Percentiles rank a stretch among this genome's conserved stretches.
These are phyloP conservation scores for Corythoichthys intestinalis DNA, from an alignment of 2,113 vertebrate genomes.

Conservation along the genomic window DNA sequence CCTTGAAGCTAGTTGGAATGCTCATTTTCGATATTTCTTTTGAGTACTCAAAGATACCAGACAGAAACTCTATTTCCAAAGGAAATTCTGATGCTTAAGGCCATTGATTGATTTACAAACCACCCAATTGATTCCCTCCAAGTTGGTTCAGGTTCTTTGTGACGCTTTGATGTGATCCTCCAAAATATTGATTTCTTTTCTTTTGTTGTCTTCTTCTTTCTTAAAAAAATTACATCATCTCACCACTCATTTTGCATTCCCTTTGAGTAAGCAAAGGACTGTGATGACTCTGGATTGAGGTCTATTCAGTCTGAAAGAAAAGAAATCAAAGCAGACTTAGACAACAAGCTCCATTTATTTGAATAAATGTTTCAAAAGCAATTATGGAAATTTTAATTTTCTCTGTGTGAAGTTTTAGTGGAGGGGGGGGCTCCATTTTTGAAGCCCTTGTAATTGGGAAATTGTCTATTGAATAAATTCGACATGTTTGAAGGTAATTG, in stretches of 20 bases:
- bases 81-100: slow-evolving; percentile 27
- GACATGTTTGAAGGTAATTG: no score
- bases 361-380: neutral
- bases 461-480: no score
- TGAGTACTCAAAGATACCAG: slow-evolving; percentile 36
- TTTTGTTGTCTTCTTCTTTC: neutral
- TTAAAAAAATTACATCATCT: slow-evolving; percentile 1
- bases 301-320: slow-evolving; percentile 47
- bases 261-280: neutral
- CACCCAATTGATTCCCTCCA: slow-evolving; percentile 10
- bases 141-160: slow-evolving; percentile 11
- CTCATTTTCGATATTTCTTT: slow-evolving; percentile 61
- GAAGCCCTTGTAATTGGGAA: no score
- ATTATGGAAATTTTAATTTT: neutral
- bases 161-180: slow-evolving; percentile 9
- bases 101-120: slow-evolving; percentile 52
- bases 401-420: neutral
- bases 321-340: slow-evolving; percentile 26
- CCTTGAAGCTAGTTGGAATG: slow-evolving; percentile 52
- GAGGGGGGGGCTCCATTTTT: no score
- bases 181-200: slow-evolving; percentile 31
- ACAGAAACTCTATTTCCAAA: neutral
- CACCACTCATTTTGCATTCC: slow-evolving; percentile 18
- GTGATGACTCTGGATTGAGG: slow-evolving; percentile 20
- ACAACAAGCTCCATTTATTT: neutral